Evolutionary conservation across 2,888 invertebrate species (phyloP).

Genomic region (Chrysotoxum bicinctum): DNA sequence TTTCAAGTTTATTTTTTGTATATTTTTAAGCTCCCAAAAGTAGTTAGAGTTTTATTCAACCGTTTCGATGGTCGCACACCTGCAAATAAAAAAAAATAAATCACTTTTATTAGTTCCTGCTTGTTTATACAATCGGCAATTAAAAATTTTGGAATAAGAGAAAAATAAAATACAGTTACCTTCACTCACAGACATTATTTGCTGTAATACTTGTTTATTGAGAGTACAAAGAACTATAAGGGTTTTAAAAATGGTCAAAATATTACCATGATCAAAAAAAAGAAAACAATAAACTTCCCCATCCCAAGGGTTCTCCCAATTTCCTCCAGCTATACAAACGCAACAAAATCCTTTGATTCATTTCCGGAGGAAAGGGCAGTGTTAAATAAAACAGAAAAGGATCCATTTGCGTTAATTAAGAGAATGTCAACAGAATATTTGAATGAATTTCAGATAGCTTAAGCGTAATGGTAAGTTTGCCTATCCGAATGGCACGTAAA

Average conservation of each 20-base stretch:
- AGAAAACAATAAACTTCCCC: neutral
- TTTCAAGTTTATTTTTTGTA: neutral
- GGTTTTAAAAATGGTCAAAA: conserved; percentile 4
- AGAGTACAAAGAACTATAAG: conserved; percentile 32
- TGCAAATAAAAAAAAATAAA: conserved; percentile 28
- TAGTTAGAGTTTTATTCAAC: neutral
- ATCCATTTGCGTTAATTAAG: conserved; percentile 56
- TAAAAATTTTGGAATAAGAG: conserved; percentile 2
- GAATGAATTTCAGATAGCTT: conserved; percentile 12
- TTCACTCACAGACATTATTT: neutral
- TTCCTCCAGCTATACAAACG: neutral
- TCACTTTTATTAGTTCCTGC: neutral
- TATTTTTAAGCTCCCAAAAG: neutral
- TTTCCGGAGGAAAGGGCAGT: conserved; percentile 10
- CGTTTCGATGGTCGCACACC: conserved; percentile 21
- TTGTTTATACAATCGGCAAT: neutral
- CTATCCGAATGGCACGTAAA: neutral
- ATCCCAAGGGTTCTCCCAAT: neutral
- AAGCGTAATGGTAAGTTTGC: neutral
- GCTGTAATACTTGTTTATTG: conserved; percentile 23
- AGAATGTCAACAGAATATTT: conserved; percentile 50
- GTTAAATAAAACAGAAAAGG: conserved; percentile 25
- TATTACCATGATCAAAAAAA: neutral
- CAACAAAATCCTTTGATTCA: conserved; percentile 38
- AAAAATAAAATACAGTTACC: neutral